Evolutionary conservation across 1,140 invertebrate species (phyloP).

Genomic region (Mycetomoellerius zeteki): DNA sequence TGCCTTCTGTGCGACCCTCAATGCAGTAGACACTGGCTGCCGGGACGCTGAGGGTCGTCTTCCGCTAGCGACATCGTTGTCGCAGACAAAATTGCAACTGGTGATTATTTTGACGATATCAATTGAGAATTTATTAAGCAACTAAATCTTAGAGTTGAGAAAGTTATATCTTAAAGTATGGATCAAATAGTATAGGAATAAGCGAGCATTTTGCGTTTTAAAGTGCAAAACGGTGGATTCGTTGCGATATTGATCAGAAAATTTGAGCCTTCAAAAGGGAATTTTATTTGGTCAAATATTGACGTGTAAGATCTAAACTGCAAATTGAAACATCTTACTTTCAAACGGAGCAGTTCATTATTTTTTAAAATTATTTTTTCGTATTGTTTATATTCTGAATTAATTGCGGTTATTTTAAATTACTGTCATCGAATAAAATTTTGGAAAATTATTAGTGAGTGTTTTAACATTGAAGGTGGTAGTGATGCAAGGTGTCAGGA

Average conservation of each 20-base stretch:
- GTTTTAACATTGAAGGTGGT: slow-evolving; percentile 4
- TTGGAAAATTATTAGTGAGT: not conserved
- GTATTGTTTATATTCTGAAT: not conserved
- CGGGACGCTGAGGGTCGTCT: slow-evolving; percentile 73
- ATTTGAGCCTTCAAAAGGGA: not conserved
- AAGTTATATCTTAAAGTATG: not conserved
- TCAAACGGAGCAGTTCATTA: not conserved
- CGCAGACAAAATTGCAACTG: slow-evolving; percentile 3
- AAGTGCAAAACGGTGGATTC: not conserved
- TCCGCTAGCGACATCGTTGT: slow-evolving; percentile 20
- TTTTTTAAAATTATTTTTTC: no score
- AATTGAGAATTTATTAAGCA: not conserved
- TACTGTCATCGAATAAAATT: not conserved
- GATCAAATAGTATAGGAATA: not conserved
- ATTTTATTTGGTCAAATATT: not conserved
- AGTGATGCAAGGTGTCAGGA: slow-evolving; percentile 60
- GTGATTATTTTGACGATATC: not conserved
- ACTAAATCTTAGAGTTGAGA: not conserved
- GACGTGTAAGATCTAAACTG: not conserved
- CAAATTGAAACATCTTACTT: not conserved
- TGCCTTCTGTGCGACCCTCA: slow-evolving; percentile 49
- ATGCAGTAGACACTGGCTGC: slow-evolving; percentile 73
- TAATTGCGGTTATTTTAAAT: not conserved
- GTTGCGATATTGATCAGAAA: slow-evolving; percentile 30
- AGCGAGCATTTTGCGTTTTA: slow-evolving; percentile 1